These are phyloP conservation scores for Polydrusus tereticollis DNA, from an alignment of 2,888 invertebrate genomes.

Conservation along the genomic window DNA sequence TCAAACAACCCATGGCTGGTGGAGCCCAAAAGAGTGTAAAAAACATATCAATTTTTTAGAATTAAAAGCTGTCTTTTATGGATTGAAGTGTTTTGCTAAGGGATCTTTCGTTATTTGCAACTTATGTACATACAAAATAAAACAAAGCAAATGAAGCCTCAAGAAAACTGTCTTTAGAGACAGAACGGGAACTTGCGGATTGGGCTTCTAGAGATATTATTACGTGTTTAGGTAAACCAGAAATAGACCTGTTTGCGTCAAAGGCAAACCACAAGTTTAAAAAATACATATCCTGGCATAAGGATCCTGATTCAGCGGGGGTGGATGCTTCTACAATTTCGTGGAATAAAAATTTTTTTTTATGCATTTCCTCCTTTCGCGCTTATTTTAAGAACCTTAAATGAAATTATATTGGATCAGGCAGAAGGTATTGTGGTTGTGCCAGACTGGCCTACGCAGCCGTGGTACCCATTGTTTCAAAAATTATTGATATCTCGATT, in stretches of 20 bases:
- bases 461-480: not conserved
- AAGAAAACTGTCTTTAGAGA: not conserved
- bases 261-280: constrained; percentile 4
- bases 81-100: constrained; percentile 4
- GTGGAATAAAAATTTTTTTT: constrained; percentile 17
- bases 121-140: constrained; percentile 19
- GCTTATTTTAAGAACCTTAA: constrained; percentile 1
- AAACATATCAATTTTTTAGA: not conserved
- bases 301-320: constrained; percentile 21
- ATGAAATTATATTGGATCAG: not conserved
- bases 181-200: constrained; percentile 1
- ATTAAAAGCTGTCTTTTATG: not conserved
- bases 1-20: not conserved
- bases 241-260: constrained; percentile 21
- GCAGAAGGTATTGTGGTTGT: not conserved
- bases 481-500: not conserved
- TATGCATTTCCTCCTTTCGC: constrained; percentile 49
- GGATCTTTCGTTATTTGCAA: constrained; percentile 21
- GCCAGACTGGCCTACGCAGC: too few relatives aligned
- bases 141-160: constrained; percentile 17
- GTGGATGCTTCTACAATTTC: constrained; percentile 11
- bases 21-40: not conserved
- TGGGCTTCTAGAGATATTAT: constrained; percentile 2
- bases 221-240: constrained; percentile 6
- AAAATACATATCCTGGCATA: constrained; percentile 33